Base-by-base conservation (phyloP, 2,113 vertebrate genomes). In the Cyphomyrus discorhynchus region DNA sequence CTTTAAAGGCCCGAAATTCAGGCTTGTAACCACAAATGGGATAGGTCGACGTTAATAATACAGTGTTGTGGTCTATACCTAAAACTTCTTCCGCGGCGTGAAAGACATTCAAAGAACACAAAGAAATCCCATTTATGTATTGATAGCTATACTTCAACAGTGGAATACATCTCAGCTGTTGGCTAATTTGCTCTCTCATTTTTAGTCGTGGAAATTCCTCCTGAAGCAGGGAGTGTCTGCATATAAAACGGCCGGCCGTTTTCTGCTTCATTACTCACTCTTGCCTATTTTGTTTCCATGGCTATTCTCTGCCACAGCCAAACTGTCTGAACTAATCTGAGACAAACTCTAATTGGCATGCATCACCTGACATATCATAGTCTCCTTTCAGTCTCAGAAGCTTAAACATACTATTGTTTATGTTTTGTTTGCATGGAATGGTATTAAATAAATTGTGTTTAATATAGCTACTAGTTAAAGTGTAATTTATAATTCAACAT, bases 191-290 rank as follows among this genome's bases (percentile, higher is more conserved):
- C n/a, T 13, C 8, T 96, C 94, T 96, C 95, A 92, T 96, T 96
- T 96, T 98, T 98, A 98, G 99, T 99, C 97, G 97, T 98, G 98
- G 98, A 98, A 95, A 97, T 98, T 98, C 97, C 97, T 98, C 99
- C 98, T 99, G 98, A 99, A 98, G 97, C 98, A 99, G 98, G 97
- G 98, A 98, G 98, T 98, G 98, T 99, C 97, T 99, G 97, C 98
- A 99, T 99, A 98, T 98, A 98, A 99, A 98, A 99, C 98, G 98
- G 98, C 98, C 98, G 98, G 98, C 98, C 98, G 98, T 99, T 99
- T 98, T 98, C 98, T 99, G 98, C 98, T 99, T 98, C 97, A 98
- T 98, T 99, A 98, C 98, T 99, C 99, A 99, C 98, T 97, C 98
- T 98, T 99, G 98, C 98, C 96, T 96, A 96, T 96, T 99, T 98